Evolutionary conservation across 2,113 vertebrate genomes (phyloP).

Genomic region (Phrynosoma blainvillii): DNA sequence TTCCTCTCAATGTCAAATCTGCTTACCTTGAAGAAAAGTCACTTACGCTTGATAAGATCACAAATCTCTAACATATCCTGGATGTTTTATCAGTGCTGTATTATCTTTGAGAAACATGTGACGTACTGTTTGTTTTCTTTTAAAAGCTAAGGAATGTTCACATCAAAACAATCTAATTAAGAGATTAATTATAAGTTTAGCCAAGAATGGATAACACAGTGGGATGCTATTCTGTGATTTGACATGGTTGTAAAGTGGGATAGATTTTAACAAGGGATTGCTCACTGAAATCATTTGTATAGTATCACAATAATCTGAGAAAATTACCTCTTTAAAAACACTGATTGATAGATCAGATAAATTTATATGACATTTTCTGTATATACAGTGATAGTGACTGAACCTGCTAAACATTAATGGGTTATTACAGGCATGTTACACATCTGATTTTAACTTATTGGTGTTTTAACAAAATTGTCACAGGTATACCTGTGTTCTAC

Average conservation of each 20-base stretch:
- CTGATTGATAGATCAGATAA: background rate
- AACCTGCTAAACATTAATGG: background rate
- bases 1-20: conserved; percentile 23
- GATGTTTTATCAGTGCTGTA: background rate
- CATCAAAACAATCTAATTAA: background rate
- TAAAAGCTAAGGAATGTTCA: background rate
- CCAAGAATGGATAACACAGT: conserved; percentile 7
- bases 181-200: background rate
- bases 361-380: background rate
- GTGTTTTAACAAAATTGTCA: conserved; percentile 25
- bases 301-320: background rate
- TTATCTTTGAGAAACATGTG: background rate
- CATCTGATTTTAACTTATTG: background rate
- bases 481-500: conserved; percentile 16
- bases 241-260: background rate
- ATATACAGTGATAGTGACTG: conserved; percentile 28
- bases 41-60: conserved; percentile 9
- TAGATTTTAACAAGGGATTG: background rate
- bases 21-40: conserved; percentile 26
- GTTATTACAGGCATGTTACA: conserved; percentile 9
- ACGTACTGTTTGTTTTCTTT: background rate
- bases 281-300: background rate
- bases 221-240: background rate
- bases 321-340: background rate
- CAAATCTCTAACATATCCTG: conserved; percentile 16